Base-by-base conservation (phyloP, 92 coral and sea anemone genomes). In the Montipora capitata region DNA sequence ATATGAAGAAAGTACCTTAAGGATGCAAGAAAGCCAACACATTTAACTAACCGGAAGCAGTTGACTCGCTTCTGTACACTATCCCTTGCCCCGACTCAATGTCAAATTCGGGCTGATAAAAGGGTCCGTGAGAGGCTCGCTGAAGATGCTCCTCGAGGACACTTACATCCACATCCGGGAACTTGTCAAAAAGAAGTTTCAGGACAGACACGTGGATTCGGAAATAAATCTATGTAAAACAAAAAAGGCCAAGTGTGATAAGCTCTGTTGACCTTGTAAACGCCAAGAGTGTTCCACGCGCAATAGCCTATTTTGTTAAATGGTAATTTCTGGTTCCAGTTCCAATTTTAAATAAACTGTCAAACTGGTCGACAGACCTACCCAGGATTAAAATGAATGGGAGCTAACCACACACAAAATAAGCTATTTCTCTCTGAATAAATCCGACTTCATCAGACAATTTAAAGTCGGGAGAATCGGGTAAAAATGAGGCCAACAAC, bases 181-280 rank as follows among this genome's bases (percentile, higher is more conserved):
- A 91, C 88, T 95, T 80, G 77, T 89, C 86, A 35, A 94, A 82
- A 4, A 97, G 79, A 49, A 96, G 79, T 71, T 97, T 97, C 8
- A 97, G 82, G 43, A 90, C 86, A 11, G 99, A 96, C 76, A 90
- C 94, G 81, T 97, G 98, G 70, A 97, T 88, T 17, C 99, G 98
- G 72, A 96, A 97, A 78, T 94, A 96, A 39, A 97, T 95, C 99
- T 97, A 78, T 75, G 13, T 45, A 73, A 20, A 45, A 1, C 38
- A 2, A 18, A 70, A 89, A 3, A 17, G 10, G 51, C 15, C n/a
- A 8, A 5, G 43, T 51, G 35, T 27, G 35, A 27, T 7, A n/a
- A 38, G 40, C 11, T 18, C 41, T 9, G 13, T 65, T 7, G 10
- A 10, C 52, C 52, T 10, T 10, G 52, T 0, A 10, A 48, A 48